These are phyloP conservation scores for Parochlus steinenii DNA, from an alignment of 2,888 invertebrate species.

Conservation along the genomic window DNA sequence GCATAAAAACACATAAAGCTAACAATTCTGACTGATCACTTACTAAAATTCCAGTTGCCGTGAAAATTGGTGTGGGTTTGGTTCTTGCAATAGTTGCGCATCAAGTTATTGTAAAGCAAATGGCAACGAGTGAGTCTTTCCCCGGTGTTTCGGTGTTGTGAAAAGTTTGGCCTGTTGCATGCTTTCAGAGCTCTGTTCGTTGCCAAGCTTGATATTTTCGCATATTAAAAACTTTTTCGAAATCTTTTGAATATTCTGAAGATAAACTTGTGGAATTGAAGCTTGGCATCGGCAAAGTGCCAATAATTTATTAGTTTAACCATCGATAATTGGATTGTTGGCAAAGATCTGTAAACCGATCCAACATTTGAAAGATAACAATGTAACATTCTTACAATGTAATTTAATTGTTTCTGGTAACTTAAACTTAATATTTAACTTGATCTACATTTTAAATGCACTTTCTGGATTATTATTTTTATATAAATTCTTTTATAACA, in stretches of 20 bases:
- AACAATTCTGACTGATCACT: constrained; percentile 17
- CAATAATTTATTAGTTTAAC: no score
- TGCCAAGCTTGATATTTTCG: constrained; percentile 2
- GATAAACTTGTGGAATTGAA: not conserved
- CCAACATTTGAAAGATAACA: no score
- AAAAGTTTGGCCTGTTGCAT: not conserved
- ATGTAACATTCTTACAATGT: no score
- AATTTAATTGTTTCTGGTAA: no score
- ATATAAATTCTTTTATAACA: not conserved
- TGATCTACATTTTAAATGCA: no score
- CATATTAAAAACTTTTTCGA: constrained; percentile 1
- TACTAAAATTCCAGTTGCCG: constrained; percentile 60
- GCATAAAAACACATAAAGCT: constrained; percentile 16
- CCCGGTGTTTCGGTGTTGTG: constrained; percentile 9
- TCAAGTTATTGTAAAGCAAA: constrained; percentile 66
- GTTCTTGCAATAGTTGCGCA: constrained; percentile 72
- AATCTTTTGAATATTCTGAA: not conserved
- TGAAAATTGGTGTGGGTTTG: constrained; percentile 72
- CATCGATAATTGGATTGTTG: no score
- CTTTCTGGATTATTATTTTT: not conserved
- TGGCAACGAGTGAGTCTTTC: constrained; percentile 35
- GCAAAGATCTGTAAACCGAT: no score
- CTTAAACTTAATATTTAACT: no score
- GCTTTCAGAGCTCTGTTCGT: not conserved
- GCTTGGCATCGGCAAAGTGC: no score